Evolutionary conservation across 64 coral and sea anemone genomes (phyloP).

Genomic region (Stichodactyla helianthus): DNA sequence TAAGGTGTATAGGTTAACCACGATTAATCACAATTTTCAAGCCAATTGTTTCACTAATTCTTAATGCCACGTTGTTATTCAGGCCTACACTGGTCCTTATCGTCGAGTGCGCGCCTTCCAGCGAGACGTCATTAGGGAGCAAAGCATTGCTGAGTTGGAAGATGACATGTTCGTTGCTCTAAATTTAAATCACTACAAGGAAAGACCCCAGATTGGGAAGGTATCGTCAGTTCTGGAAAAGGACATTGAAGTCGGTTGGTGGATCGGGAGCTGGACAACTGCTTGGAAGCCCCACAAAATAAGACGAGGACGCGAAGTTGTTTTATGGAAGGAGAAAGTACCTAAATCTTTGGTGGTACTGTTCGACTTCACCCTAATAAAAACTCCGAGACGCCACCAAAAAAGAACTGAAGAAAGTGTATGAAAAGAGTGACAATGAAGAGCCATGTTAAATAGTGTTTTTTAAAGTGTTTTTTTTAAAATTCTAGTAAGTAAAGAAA

Average conservation of each 20-base stretch:
- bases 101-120: neutral
- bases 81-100: too few relatives aligned
- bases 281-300: neutral
- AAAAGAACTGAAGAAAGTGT: neutral
- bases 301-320: neutral
- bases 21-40: too few relatives aligned
- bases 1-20: too few relatives aligned
- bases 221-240: neutral
- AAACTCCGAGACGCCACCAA: neutral
- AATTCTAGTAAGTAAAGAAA: too few relatives aligned
- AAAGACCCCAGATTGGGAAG: constrained; percentile 6
- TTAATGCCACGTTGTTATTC: too few relatives aligned
- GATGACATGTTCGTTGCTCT: neutral
- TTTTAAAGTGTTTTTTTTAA: too few relatives aligned
- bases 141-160: neutral
- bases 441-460: neutral
- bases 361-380: neutral
- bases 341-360: neutral
- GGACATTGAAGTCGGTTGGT: neutral
- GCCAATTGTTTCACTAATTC: too few relatives aligned
- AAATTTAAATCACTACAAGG: neutral
- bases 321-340: neutral
- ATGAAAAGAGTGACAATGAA: neutral
- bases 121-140: neutral
- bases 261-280: neutral